Percentiles rank a stretch among this genome's conserved stretches.
Conservation (phyloP, 2,888 invertebrate genomes). For the Omphaloscelis lunosa region DNA sequence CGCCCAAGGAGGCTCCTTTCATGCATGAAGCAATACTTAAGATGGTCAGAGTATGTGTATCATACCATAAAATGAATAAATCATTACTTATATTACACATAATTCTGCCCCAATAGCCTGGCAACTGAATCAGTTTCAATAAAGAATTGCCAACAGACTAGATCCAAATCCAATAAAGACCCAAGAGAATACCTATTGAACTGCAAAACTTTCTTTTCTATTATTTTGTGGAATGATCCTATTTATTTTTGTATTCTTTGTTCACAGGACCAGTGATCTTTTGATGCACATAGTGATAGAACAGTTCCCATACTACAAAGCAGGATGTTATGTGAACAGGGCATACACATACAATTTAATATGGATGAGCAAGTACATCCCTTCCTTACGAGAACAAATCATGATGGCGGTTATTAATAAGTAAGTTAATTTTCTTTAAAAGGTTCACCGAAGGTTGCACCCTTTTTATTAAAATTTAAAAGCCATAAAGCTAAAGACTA, state of each 20-base stretch:
- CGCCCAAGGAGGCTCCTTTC: no score
- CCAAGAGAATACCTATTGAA: background rate
- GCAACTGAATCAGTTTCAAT: background rate
- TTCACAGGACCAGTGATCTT: constrained; percentile 93
- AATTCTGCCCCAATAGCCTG: background rate
- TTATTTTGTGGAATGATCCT: background rate
- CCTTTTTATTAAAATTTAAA: background rate
- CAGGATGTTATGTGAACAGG: constrained; percentile 92
- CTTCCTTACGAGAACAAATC: constrained; percentile 92
- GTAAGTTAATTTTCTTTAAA: constrained; percentile 85
- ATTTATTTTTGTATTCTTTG: background rate
- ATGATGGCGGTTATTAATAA: constrained; percentile 94
- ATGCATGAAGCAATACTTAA: background rate
- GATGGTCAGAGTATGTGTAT: background rate
- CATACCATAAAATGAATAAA: background rate
- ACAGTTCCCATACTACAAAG: constrained; percentile 95
- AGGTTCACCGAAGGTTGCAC: background rate
- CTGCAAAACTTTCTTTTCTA: background rate
- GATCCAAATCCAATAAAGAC: background rate
- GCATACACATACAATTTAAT: constrained; percentile 95
- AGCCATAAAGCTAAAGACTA: background rate
- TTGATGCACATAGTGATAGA: constrained; percentile 92
- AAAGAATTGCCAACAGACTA: background rate
- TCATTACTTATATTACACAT: background rate
- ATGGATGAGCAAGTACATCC: constrained; percentile 94